Conservation (phyloP, 2,888 invertebrate species). For the Spodoptera picta region DNA sequence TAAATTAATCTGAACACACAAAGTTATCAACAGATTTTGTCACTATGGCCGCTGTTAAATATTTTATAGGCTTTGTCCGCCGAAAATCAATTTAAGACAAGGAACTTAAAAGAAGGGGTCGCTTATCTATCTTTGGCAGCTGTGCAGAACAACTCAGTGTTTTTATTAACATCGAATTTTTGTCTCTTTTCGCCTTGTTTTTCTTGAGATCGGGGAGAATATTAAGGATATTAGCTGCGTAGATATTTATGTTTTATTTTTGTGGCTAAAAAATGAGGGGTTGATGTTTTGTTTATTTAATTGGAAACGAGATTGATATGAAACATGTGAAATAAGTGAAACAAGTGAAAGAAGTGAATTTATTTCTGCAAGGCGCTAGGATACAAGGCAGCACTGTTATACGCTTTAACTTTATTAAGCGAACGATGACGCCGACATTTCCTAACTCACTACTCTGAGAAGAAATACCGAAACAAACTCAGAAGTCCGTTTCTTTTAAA, state of each 20-base stretch:
- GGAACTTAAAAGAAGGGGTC: conserved; percentile 79
- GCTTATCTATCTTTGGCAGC: conserved; percentile 80
- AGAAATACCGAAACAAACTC: no score
- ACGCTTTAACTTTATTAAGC: no score
- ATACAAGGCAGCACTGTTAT: no score
- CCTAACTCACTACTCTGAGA: no score
- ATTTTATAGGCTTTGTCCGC: conserved; percentile 74
- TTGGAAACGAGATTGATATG: no score
- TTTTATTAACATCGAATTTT: conserved; percentile 52
- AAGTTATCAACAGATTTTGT: conserved; percentile 27
- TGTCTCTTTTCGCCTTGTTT: conserved; percentile 29
- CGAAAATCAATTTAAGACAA: conserved; percentile 81
- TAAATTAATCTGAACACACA: conserved; percentile 1
- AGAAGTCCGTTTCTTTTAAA: no score
- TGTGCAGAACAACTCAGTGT: conserved; percentile 73
- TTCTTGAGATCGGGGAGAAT: conserved; percentile 25
- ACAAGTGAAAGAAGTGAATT: no score
- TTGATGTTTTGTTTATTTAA: background rate
- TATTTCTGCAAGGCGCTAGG: no score
- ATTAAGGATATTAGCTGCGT: conserved; percentile 24
- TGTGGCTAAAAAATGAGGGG: background rate
- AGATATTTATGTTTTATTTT: conserved; percentile 20
- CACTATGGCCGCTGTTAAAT: conserved; percentile 69
- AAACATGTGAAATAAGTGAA: no score
- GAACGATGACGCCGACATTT: no score